A percentile compares a stretch with the other conserved stretches of the same genome.
These are phyloP conservation scores for Embidobia sp. DNA, from an alignment of 2,888 invertebrate species.

Conservation along the genomic window DNA sequence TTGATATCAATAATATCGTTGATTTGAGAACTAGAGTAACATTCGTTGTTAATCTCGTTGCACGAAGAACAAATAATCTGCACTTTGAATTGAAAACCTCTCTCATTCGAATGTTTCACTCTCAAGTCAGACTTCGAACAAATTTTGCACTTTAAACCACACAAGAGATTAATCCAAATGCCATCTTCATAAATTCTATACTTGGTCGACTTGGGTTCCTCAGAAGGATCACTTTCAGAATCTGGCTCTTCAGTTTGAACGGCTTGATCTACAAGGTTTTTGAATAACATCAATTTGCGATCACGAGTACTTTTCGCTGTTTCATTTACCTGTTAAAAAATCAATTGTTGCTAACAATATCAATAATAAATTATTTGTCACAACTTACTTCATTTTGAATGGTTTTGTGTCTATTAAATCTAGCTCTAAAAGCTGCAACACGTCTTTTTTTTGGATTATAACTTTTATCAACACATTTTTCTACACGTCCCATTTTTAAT, in stretches of 20 bases:
- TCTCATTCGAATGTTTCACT: conserved; percentile 13
- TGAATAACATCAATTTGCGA: conserved; percentile 15
- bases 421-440: conserved; percentile 9
- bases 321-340: conserved; percentile 8
- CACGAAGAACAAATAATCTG: conserved; percentile 13
- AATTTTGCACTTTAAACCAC: conserved; percentile 2
- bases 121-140: conserved; percentile 3
- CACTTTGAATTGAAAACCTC: conserved; percentile 12
- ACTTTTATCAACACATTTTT: too few relatives aligned
- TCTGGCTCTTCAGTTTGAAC: conserved; percentile 23
- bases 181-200: conserved; percentile 12
- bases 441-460: too few relatives aligned
- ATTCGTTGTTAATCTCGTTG: conserved; percentile 7
- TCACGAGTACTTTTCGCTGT: conserved; percentile 22
- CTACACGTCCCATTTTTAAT: conserved; percentile 26
- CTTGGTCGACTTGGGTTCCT: background rate
- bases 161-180: conserved; percentile 3
- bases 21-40: conserved; percentile 11
- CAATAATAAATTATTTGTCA: conserved; percentile 11
- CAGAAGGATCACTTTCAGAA: conserved; percentile 28
- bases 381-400: conserved; percentile 4
- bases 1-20: conserved; percentile 3
- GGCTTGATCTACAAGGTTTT: conserved; percentile 8
- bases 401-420: conserved; percentile 11
- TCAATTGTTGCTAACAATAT: conserved; percentile 12